Evolutionary conservation across 2,888 invertebrate species (phyloP), one percentile per base, ranked within the genome.

Genomic region (Dryomyza anilis): DNA sequence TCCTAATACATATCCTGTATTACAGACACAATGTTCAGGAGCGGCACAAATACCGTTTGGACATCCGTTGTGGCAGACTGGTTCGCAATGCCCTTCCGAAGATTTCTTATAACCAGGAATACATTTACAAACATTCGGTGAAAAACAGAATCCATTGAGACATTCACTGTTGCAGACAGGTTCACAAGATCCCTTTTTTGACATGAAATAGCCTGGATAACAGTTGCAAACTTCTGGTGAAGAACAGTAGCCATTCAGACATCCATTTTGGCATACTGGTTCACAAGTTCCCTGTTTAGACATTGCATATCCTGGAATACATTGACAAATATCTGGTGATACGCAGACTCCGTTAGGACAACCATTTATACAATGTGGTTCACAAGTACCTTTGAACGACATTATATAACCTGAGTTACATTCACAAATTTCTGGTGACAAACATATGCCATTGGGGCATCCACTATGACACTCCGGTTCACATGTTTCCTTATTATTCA

Each of bases 1-100:
- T n/a, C 43, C 30, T 56, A 52, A 70, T 21, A 60, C 59, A 79
- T 84, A 91, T 0, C 91, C 91, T 5, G 84, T 81, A 70, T 89
- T 87, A 71, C 91, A 91, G 53, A 89, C 84, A 72, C 91, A 91
- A 72, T 87, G 85, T 77, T 89, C 88, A 0, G 91, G 91, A 0
- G 86, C 86, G 0, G 89, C 86, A 70, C 91, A 91, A 8, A 86
- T 81, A 0, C 91, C 91, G 74, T 91, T 90, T 0, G 83, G 81
- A 72, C 91, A 91, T 0, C 89, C 90, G 1, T 6, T n/a, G 8
- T 69, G 64, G 64, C 84, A 84, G 61, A 76, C 67, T 7, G 70
- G 70, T 14, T 65, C 59, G 16, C 65, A 63, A n/a, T 25, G 7
- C 6, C 45, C 59, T 3, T 12, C n/a, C 1, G n/a, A 14, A 1